Evolutionary conservation across 2,888 invertebrate species (phyloP).

Genomic region (Dinocampus coccinellae): DNA sequence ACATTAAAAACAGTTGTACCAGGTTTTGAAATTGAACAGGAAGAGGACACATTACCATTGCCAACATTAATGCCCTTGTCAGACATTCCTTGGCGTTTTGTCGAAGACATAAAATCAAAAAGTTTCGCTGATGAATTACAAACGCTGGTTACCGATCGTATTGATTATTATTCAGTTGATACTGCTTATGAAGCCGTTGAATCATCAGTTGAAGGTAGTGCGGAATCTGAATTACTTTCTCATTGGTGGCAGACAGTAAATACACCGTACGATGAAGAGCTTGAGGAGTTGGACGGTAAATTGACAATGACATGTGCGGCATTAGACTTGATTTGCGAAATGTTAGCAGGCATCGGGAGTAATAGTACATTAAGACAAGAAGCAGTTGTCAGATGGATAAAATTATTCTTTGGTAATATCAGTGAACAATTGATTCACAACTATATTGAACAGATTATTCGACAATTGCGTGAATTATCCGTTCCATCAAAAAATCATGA

Average conservation of each 20-base stretch:
- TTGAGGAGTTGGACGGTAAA: slow-evolving; percentile 71
- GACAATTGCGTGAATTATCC: slow-evolving; percentile 44
- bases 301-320: slow-evolving; percentile 69
- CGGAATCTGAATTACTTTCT: slow-evolving; percentile 60
- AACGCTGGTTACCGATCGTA: slow-evolving; percentile 67
- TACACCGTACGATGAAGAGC: slow-evolving; percentile 66
- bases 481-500: slow-evolving; percentile 42
- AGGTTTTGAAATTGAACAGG: slow-evolving; percentile 70
- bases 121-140: slow-evolving; percentile 56
- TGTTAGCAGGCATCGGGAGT: slow-evolving; percentile 68
- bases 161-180: slow-evolving; percentile 75
- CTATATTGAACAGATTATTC: slow-evolving; percentile 24
- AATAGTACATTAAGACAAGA: slow-evolving; percentile 70
- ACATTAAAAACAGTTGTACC: slow-evolving; percentile 80
- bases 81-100: slow-evolving; percentile 70
- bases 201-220: slow-evolving; percentile 69
- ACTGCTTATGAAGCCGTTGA: slow-evolving; percentile 75
- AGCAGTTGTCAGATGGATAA: slow-evolving; percentile 69
- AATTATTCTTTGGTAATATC: slow-evolving; percentile 68
- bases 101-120: slow-evolving; percentile 67
- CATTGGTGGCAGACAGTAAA: slow-evolving; percentile 62
- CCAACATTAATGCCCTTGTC: slow-evolving; percentile 63
- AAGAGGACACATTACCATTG: slow-evolving; percentile 57
- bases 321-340: slow-evolving; percentile 70
- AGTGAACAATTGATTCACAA: slow-evolving; percentile 65